Evolutionary conservation across 1,140 invertebrate species (phyloP), one percentile per base, ranked within the genome.

Genomic region (Hyposmocoma kahamanoa): DNA sequence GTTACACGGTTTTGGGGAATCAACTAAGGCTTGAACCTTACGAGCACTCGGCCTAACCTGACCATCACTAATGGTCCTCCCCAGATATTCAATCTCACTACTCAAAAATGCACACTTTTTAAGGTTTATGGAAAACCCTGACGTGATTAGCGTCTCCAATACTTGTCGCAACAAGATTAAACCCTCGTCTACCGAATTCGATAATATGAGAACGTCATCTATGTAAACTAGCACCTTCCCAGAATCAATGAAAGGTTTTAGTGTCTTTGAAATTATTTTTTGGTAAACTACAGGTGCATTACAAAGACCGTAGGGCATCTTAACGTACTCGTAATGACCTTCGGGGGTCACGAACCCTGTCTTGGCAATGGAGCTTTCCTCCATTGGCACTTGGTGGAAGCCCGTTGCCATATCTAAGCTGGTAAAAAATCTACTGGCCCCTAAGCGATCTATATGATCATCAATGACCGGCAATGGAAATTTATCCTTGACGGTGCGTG

Each of bases 391-490:
- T 22, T 24, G 20, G 13, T 39, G 36, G 13, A 39, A 39, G 2
- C 36, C 36, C 4, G 36, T 39, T 4, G 36, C 36, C 36, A 39
- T 39, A 13, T 42, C 41, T 3, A 42, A 11, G 52, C 59, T 15
- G 62, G 61, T 53, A 71, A 82, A 13, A 59, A 44, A 22, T 47
- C 51, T 46, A 72, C 70, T 53, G 3, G 15, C 36, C 4, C 36
- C 36, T 9, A 39, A 13, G 5, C 13, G 4, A n/a, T 39, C 32
- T 5, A 34, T 34, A 11, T 28, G 24, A 28, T 28, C n/a, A n/a
- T n/a, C n/a, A n/a, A n/a, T n/a, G n/a, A n/a, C n/a, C n/a, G n/a
- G n/a, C n/a, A n/a, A n/a, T 13, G 32, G 8, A 8, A 63, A 79
- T 42, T 55, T 54, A 49, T 67, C 53, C 20, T 57, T 65, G 1